Evolutionary conservation across 2,113 vertebrate genomes (phyloP).

Genomic region (Psittacula cyanocephala): DNA sequence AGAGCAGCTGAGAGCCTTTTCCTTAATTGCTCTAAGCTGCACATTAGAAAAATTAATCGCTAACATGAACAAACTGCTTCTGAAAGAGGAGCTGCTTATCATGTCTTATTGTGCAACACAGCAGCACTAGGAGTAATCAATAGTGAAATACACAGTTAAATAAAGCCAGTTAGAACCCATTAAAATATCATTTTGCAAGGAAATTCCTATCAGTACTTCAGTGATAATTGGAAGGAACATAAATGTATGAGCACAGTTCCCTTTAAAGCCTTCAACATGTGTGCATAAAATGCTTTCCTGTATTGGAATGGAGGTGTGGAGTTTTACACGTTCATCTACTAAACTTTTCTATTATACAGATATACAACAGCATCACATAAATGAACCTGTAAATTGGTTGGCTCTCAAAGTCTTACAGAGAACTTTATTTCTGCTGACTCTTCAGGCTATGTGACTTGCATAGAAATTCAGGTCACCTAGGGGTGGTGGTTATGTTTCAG

Average conservation of each 20-base stretch:
- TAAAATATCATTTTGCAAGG: not conserved
- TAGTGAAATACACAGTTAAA: not conserved
- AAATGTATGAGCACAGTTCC: not conserved
- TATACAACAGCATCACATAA: not conserved
- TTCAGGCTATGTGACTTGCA: not conserved
- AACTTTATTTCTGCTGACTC: not conserved
- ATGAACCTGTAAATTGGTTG: not conserved
- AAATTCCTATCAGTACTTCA: not conserved
- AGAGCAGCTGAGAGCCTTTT: not conserved
- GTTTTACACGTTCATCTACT: not conserved
- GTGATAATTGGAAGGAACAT: not conserved
- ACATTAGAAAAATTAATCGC: not conserved
- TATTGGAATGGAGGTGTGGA: not conserved
- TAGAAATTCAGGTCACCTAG: not conserved
- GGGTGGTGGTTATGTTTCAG: not conserved
- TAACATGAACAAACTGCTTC: not conserved
- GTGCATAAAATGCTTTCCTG: fast-evolving
- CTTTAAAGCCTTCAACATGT: not conserved
- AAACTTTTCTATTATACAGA: not conserved
- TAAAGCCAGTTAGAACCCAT: slow-evolving; percentile 21
- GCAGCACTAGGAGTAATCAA: not conserved
- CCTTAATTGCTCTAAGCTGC: not conserved
- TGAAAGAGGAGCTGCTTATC: slow-evolving; percentile 3
- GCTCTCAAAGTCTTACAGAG: not conserved
- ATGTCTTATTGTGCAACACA: not conserved